A percentile compares a stretch with the other conserved stretches of the same genome.
Evolutionary conservation across 2,888 invertebrate genomes (phyloP).

Genomic region (Cryptus viduatorius): DNA sequence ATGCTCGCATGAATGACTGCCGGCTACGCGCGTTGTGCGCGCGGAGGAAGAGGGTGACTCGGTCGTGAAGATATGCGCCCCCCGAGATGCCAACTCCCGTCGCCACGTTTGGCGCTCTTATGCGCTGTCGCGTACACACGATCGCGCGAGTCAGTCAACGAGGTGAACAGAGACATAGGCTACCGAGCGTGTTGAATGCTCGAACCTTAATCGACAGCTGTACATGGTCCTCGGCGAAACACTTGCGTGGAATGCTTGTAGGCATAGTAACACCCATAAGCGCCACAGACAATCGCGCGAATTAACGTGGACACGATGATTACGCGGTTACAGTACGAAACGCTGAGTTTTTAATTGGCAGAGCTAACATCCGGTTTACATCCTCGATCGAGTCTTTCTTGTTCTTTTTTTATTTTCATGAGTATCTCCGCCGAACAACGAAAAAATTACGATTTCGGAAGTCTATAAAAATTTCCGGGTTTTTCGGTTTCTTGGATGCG

Average conservation of each 20-base stretch:
- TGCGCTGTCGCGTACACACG: slow-evolving; percentile 6
- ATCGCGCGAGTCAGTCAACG: neutral
- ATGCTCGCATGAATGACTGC: slow-evolving; percentile 37
- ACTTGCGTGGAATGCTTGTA: neutral
- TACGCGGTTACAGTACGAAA: neutral
- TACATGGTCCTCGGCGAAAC: slow-evolving; percentile 10
- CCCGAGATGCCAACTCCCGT: neutral
- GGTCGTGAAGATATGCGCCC: slow-evolving; percentile 40
- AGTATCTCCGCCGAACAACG: too few species aligned
- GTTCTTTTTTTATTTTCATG: neutral
- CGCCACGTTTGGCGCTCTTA: slow-evolving; percentile 37
- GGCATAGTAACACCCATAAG: neutral
- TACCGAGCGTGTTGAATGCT: neutral
- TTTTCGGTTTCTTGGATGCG: too few species aligned
- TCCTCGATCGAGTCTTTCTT: too few species aligned
- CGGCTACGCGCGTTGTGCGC: slow-evolving; percentile 23
- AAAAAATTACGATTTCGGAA: too few species aligned
- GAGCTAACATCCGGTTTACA: too few species aligned
- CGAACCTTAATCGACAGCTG: slow-evolving; percentile 27
- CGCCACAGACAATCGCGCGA: neutral
- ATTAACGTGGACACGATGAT: slow-evolving; percentile 9
- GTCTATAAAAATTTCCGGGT: too few species aligned
- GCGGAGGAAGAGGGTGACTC: slow-evolving; percentile 31
- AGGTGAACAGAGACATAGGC: neutral
- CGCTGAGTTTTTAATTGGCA: slow-evolving; percentile 1